Conservation (phyloP, 2,113 vertebrate genomes). For the Peromyscus californicus region DNA sequence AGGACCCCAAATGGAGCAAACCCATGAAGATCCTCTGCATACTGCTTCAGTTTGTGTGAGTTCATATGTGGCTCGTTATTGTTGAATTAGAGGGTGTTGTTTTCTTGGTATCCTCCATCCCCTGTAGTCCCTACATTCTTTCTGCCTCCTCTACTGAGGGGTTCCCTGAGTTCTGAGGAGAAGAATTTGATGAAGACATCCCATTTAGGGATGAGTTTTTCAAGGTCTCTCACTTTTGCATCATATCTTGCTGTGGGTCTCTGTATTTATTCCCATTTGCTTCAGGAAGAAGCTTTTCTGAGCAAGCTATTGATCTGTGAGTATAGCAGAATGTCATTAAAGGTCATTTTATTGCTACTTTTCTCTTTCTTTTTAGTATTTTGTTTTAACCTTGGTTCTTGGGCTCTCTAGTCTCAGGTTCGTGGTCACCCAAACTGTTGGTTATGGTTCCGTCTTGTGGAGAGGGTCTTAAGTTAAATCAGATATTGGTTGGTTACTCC, state of each 20-base stretch:
- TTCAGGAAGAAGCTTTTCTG: not conserved
- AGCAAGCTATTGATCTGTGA: not conserved
- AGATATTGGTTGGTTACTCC: not conserved
- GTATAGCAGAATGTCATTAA: not conserved
- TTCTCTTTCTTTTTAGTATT: not conserved
- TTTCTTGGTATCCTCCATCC: not conserved
- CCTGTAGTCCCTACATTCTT: not conserved
- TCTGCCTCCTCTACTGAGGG: not conserved
- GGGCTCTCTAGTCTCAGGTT: not conserved
- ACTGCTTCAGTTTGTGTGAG: not conserved
- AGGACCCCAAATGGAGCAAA: not conserved
- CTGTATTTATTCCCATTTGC: not conserved
- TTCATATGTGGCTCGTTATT: not conserved
- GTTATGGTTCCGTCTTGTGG: not conserved
- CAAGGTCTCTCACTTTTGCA: not conserved
- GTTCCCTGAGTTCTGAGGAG: not conserved
- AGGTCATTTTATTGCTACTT: not conserved
- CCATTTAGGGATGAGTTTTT: not conserved
- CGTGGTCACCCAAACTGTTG: not conserved
- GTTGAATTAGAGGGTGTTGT: not conserved
- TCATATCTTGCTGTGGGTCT: not conserved
- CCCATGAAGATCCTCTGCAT: not conserved
- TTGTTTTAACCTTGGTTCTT: not conserved
- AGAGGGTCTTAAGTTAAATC: not conserved
- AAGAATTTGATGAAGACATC: not conserved